Evolutionary conservation across 2,797 vertebrate species (phyloP), one percentile per base, ranked within the genome.

Genomic region (Cheracebus regulus): DNA sequence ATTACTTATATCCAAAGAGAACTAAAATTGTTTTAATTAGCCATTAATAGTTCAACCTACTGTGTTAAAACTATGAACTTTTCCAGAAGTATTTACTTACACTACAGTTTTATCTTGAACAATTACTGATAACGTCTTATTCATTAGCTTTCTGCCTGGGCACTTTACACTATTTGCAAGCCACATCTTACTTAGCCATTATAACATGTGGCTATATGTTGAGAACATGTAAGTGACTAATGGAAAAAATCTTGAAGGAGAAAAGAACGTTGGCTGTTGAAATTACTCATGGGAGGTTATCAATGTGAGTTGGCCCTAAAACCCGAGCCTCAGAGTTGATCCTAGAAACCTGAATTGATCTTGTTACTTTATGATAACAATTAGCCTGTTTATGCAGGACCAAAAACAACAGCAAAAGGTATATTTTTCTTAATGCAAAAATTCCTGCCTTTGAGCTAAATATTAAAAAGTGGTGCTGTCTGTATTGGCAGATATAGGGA

Each of bases 1-100:
- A 88, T 97, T 85, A 83, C 48, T 96, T 79, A 22, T n/a, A 48
- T 75, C 41, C 61, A 93, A 76, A 93, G 75, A 91, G 28, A 94
- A 95, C 39, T 46, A 22, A 82, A 44, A 79, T 80, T 64, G 61
- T 90, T 92, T 95, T 75, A 61, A 55, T 90, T 90, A 90, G 52
- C n/a, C n/a, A 81, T 52, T 95, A 96, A 81, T 79, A 61, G 50
- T 73, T 72, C 36, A 8, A 85, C 36, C 55, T 88, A 19, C 52
- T 97, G 6, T 85, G 75, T 76, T 91, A 70, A 97, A 97, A 85
- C 61, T 17, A 26, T 58, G 12, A 86, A 79, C 46, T 75, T 44
- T 93, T 88, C 13, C 30, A 90, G 76, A 82, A 70, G 83, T 41
- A 50, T 57, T 86, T 39, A 81, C 12, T 39, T 36, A 85, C 28